Conservation (phyloP, 1,140 invertebrate species). For the Druon quercuslanigerum region DNA sequence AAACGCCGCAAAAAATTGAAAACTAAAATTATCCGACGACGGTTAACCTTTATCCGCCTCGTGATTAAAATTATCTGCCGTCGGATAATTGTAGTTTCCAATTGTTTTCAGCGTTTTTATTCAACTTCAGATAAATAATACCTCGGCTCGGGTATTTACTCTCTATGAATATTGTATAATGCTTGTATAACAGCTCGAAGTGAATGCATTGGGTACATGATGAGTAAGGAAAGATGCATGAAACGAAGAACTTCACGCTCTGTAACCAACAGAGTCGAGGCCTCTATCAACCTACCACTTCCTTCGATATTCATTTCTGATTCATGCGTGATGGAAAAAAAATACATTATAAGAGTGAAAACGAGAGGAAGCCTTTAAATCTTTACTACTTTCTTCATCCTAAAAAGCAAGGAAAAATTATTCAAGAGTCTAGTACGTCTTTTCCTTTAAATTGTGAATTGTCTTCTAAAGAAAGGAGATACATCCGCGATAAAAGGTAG, state of each 20-base stretch:
- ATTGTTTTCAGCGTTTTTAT: too few species aligned
- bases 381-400: not conserved
- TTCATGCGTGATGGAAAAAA: slow-evolving; percentile 7
- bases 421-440: too few species aligned
- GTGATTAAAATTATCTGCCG: too few species aligned
- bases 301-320: slow-evolving; percentile 37
- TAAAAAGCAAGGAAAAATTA: not conserved
- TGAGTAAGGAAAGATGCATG: slow-evolving; percentile 39
- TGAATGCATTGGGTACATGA: slow-evolving; percentile 38
- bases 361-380: not conserved
- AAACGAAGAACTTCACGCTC: slow-evolving; percentile 62
- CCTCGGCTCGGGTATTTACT: too few species aligned
- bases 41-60: too few species aligned
- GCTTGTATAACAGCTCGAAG: too few species aligned
- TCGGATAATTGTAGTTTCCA: too few species aligned
- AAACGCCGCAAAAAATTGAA: too few species aligned
- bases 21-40: too few species aligned
- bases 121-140: too few species aligned
- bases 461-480: too few species aligned
- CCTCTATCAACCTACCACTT: slow-evolving; percentile 50
- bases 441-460: not conserved
- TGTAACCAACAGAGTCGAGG: slow-evolving; percentile 72
- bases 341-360: slow-evolving; percentile 25
- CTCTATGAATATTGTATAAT: too few species aligned
- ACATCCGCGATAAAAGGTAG: not conserved